A percentile compares a stretch with the other conserved stretches of the same genome.
Evolutionary conservation across 2,797 vertebrate species (phyloP).

Genomic region (Takifugu rubripes): DNA sequence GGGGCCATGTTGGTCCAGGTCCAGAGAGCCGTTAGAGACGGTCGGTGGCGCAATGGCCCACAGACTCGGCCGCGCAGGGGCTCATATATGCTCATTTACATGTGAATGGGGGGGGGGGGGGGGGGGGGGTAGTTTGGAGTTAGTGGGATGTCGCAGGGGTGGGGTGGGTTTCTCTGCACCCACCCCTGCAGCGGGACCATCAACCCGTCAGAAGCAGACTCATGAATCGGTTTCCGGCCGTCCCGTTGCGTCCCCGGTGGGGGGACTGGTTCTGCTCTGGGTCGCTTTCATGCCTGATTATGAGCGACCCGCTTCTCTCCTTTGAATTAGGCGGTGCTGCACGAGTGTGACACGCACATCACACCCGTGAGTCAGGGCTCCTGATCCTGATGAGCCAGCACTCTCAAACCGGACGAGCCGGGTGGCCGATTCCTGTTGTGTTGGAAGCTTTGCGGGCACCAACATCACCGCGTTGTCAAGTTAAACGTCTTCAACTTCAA

Average conservation of each 20-base stretch:
- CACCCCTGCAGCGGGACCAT: no score
- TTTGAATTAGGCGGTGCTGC: slow-evolving; percentile 15
- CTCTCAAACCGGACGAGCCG: background rate
- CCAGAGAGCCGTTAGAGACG: slow-evolving; percentile 64
- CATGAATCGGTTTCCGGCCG: no score
- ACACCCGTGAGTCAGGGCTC: slow-evolving; percentile 5
- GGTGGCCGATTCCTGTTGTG: no score
- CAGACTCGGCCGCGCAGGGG: background rate
- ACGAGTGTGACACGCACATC: slow-evolving; percentile 17
- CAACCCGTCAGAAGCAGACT: no score
- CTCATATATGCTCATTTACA: slow-evolving; percentile 78
- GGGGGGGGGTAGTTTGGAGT: slow-evolving; percentile 22
- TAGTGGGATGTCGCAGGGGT: background rate
- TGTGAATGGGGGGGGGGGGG: slow-evolving; percentile 64
- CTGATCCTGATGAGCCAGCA: slow-evolving; percentile 2
- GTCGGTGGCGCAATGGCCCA: slow-evolving; percentile 73
- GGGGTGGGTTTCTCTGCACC: no score
- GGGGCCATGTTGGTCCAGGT: slow-evolving; percentile 78
- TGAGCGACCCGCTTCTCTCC: slow-evolving; percentile 24
- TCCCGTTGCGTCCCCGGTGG: no score
- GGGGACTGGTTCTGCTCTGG: background rate
- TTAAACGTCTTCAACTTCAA: background rate
- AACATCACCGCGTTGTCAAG: background rate
- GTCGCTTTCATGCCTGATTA: slow-evolving; percentile 33
- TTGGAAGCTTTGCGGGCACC: no score